Evolutionary conservation across 2,888 invertebrate species (phyloP).

Genomic region (Camptogramma bilineatum): DNA sequence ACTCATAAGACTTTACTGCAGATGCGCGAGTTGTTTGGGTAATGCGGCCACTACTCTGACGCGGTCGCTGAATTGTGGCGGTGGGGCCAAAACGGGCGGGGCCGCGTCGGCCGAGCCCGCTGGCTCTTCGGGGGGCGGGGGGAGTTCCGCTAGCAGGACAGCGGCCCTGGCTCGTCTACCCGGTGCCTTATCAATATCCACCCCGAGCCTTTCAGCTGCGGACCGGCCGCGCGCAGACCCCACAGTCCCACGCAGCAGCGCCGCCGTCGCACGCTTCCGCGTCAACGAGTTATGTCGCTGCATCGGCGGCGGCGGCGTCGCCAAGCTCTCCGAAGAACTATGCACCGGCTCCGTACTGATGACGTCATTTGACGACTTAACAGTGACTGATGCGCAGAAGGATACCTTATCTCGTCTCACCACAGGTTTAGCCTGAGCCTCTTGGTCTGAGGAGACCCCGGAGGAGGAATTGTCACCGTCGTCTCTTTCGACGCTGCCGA

Average conservation of each 20-base stretch:
- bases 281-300: slow-evolving; percentile 87
- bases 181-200: slow-evolving; percentile 70
- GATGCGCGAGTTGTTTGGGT: slow-evolving; percentile 88
- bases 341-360: slow-evolving; percentile 84
- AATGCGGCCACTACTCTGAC: slow-evolving; percentile 94
- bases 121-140: slow-evolving; percentile 91
- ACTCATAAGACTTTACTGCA: slow-evolving; percentile 60
- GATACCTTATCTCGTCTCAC: slow-evolving; percentile 78
- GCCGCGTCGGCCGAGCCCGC: slow-evolving; percentile 61
- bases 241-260: slow-evolving; percentile 78
- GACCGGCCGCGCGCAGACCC: slow-evolving; percentile 60
- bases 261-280: slow-evolving; percentile 86
- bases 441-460: slow-evolving; percentile 95
- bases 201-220: slow-evolving; percentile 78
- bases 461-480: slow-evolving; percentile 96
- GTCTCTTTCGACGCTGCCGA: slow-evolving; percentile 86
- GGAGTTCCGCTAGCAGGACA: slow-evolving; percentile 91
- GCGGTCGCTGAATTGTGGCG: slow-evolving; percentile 95
- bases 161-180: slow-evolving; percentile 87
- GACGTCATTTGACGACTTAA: slow-evolving; percentile 81
- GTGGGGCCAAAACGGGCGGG: slow-evolving; percentile 90
- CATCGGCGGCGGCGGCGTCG: slow-evolving; percentile 73
- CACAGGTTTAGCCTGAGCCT: slow-evolving; percentile 67
- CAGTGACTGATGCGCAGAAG: slow-evolving; percentile 81
- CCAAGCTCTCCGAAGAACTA: slow-evolving; percentile 77